Base-by-base conservation (phyloP, 2,888 invertebrate genomes). In the Apamea crenata region DNA sequence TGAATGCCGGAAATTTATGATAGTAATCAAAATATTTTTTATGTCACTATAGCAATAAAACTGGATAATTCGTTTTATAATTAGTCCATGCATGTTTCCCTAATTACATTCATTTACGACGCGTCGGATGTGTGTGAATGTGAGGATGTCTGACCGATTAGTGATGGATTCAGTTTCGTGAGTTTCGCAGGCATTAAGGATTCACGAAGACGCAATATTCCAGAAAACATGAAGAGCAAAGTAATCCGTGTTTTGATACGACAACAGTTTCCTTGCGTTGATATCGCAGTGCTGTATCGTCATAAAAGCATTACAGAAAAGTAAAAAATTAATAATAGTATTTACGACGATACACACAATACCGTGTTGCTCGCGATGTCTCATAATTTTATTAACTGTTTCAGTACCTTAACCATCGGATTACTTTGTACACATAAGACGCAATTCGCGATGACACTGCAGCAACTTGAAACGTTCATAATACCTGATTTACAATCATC, bases 141-240 rank as follows among this genome's bases (percentile, higher is more conserved):
- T 79, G 70, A 67, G 81, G 78, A 82, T 81, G 78, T 83, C 74
- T 79, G 76, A 77, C 83, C 67, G 84, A 80, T 83, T 83, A 73
- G 71, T 74, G 72, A 80, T 83, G 71, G 77, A 76, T 83, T 81
- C 68, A 74, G 74, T 82, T 80, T 73, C 73, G 80, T 82, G 79
- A 88, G 83, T 79, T 86, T 89, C 61, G 77, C 73, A 63, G 95
- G 95, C 96, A 96, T 96, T 96, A 92, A 96, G 96, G 96, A 96
- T 96, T 96, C 96, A 96, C 96, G 95, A 95, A 91, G 96, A 95
- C 96, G 96, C 96, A 96, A 96, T 95, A 93, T 86, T 88, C 91
- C 92, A 91, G 90, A 91, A 83, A 87, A 82, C 44, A 82, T 6
- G 25, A 79, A 44, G 59, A 47, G 5, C 69, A 81, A 86, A 86